phyloP scores from a whole-genome alignment of 2,113 vertebrate species.

The Barnardius zonarius region DNA sequence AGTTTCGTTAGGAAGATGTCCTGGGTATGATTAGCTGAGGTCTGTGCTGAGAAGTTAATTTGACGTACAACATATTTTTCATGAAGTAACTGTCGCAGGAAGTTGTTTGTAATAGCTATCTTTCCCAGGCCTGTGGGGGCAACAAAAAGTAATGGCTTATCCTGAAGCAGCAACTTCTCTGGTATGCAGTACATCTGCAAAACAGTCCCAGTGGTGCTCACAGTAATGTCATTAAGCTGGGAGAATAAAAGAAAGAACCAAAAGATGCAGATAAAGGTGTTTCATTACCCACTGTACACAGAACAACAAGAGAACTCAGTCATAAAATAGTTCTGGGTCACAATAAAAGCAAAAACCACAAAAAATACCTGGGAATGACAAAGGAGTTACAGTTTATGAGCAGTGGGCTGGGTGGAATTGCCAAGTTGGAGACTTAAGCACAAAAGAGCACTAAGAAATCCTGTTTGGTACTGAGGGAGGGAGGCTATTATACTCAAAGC shows the following conservation, averaged over 20 bases:
- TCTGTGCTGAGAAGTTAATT: conserved; percentile 76
- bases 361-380: conserved; percentile 45
- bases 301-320: conserved; percentile 63
- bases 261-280: conserved; percentile 75
- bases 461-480: conserved; percentile 10
- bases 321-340: conserved; percentile 52
- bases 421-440: conserved; percentile 7
- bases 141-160: conserved; percentile 81
- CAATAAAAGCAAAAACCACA: conserved; percentile 44
- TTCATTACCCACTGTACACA: conserved; percentile 67
- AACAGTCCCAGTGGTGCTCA: conserved; percentile 70
- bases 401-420: neutral
- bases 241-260: conserved; percentile 66
- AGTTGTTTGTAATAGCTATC: conserved; percentile 74
- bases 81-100: conserved; percentile 78
- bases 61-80: conserved; percentile 81
- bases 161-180: conserved; percentile 77
- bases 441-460: conserved; percentile 25
- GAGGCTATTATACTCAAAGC: neutral
- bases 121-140: conserved; percentile 75
- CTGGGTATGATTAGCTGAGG: conserved; percentile 76
- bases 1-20: conserved; percentile 74
- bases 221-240: conserved; percentile 76
- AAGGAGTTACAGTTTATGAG: conserved; percentile 32
- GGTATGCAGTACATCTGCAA: conserved; percentile 76